phyloP scores from a whole-genome alignment of 1,140 invertebrate genomes.

The Drosophila baimaii region DNA sequence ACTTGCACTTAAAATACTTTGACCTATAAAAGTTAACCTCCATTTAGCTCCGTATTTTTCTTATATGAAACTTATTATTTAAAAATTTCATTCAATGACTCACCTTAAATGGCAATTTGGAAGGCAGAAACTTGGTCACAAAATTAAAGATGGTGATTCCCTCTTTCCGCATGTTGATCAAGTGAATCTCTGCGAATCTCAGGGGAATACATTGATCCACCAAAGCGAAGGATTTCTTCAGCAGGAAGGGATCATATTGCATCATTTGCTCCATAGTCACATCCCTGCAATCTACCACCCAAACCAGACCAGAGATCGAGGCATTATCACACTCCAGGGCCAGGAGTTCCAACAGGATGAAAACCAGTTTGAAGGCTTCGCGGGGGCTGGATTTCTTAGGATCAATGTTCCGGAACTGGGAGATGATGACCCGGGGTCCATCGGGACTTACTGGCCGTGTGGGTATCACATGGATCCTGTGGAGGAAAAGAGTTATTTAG shows the following conservation, averaged over 20 bases:
- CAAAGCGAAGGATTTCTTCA: conserved; percentile 66
- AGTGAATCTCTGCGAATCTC: conserved; percentile 65
- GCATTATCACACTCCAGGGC: conserved; percentile 72
- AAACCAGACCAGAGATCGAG: conserved; percentile 53
- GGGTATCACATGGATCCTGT: conserved; percentile 72
- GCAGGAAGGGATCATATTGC: conserved; percentile 68
- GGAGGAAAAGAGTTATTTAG: conserved; percentile 2
- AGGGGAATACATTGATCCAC: conserved; percentile 71
- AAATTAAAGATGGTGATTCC: conserved; percentile 85
- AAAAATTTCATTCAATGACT: background rate
- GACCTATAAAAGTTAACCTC: no score
- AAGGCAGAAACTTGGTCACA: conserved; percentile 85
- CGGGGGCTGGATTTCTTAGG: conserved; percentile 67
- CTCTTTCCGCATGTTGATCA: conserved; percentile 83
- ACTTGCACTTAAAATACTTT: background rate
- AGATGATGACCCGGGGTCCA: conserved; percentile 67
- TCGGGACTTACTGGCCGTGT: conserved; percentile 45
- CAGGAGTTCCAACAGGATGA: conserved; percentile 72
- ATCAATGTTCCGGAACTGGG: conserved; percentile 71
- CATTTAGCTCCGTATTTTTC: no score
- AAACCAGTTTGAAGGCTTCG: conserved; percentile 74
- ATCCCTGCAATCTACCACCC: conserved; percentile 67
- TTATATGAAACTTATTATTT: background rate
- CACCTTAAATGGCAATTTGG: conserved; percentile 85
- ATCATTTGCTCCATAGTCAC: conserved; percentile 75